These are phyloP conservation scores for Sebastes ruberrimus DNA, from an alignment of 2,797 vertebrate genomes.

Conservation along the genomic window DNA sequence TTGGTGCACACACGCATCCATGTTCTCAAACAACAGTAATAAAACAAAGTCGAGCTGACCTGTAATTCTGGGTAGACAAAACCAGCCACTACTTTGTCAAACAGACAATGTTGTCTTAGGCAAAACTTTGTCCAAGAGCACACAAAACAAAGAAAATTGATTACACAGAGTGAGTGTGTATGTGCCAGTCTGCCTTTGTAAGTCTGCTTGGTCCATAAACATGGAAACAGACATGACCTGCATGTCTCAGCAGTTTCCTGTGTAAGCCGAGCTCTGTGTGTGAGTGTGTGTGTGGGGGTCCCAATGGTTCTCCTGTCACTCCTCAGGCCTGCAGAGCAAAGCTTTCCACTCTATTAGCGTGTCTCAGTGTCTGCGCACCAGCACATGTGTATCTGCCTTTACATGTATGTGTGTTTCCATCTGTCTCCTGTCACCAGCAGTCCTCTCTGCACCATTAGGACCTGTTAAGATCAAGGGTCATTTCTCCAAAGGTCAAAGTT, in stretches of 20 bases:
- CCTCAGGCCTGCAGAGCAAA: constrained; percentile 60
- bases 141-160: constrained; percentile 49
- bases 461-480: constrained; percentile 76
- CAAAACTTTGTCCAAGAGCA: constrained; percentile 39
- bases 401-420: constrained; percentile 68
- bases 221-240: constrained; percentile 74
- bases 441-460: constrained; percentile 72
- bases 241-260: constrained; percentile 81
- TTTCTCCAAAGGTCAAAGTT: constrained; percentile 69
- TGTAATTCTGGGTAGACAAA: constrained; percentile 23
- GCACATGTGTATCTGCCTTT: constrained; percentile 59
- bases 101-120: constrained; percentile 30
- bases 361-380: constrained; percentile 40
- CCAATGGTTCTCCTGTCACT: constrained; percentile 65
- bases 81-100: constrained; percentile 46
- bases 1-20: constrained; percentile 39
- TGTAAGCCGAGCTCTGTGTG: constrained; percentile 60
- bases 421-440: constrained; percentile 76
- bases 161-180: constrained; percentile 28
- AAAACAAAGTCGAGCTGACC: constrained; percentile 55
- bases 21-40: constrained; percentile 39
- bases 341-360: constrained; percentile 62
- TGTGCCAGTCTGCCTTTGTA: constrained; percentile 30
- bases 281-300: constrained; percentile 14
- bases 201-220: constrained; percentile 71